Percentiles rank a stretch among this genome's conserved stretches.
These are phyloP conservation scores for Coracopsis vasa DNA, from an alignment of 2,113 vertebrate species.

Conservation along the genomic window DNA sequence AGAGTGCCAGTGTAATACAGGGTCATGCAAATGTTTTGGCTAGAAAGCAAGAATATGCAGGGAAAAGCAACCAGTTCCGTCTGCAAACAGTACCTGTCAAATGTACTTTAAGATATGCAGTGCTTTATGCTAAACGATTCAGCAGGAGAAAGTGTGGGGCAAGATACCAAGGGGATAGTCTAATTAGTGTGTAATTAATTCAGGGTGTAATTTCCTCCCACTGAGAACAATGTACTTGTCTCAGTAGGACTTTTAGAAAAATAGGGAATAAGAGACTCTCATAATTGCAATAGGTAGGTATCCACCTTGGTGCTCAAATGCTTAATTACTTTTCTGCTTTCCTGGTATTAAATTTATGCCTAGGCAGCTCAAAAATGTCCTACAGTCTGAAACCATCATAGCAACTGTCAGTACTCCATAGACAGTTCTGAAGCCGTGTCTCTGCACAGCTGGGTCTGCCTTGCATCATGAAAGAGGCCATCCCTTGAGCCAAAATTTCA, in stretches of 20 bases:
- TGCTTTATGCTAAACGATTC: constrained; percentile 9
- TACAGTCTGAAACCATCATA: not conserved
- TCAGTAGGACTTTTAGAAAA: constrained; percentile 30
- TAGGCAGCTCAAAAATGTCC: not conserved
- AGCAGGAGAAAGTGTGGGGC: constrained; percentile 30
- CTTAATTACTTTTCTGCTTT: constrained; percentile 13
- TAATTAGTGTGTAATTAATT: constrained; percentile 50
- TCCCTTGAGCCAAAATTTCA: not conserved
- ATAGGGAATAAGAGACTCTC: constrained; percentile 5
- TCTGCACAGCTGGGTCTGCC: not conserved
- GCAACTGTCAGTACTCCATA: not conserved
- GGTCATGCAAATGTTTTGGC: not conserved
- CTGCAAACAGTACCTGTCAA: not conserved
- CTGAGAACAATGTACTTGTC: constrained; percentile 33
- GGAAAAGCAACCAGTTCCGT: not conserved
- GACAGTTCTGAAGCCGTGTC: not conserved
- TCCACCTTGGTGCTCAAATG: not conserved
- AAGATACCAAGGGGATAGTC: not conserved
- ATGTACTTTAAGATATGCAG: not conserved
- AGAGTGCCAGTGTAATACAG: not conserved
- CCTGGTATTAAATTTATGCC: not conserved
- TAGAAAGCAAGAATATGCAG: not conserved
- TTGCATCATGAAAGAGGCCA: not conserved
- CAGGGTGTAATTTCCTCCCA: constrained; percentile 9
- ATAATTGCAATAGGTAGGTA: constrained; percentile 4